These are phyloP conservation scores for Oreochromis mossambicus DNA, from an alignment of 2,797 vertebrate genomes.

Conservation along the genomic window DNA sequence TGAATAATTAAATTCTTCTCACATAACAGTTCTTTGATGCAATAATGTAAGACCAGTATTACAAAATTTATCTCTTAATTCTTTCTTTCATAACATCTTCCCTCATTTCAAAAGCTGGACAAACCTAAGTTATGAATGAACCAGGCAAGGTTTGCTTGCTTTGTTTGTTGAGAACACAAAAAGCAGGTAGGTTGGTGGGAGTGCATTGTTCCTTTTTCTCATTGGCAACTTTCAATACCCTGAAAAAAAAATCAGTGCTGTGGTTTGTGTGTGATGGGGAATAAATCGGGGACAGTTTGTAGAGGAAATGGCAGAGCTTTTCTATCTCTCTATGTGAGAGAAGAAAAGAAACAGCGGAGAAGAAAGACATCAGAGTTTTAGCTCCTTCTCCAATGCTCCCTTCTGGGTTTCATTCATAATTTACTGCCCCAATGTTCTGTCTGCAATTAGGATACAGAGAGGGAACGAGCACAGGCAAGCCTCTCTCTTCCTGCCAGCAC, in stretches of 20 bases:
- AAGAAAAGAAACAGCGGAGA: neutral
- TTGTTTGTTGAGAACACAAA: neutral
- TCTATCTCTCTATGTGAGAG: neutral
- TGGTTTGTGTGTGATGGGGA: constrained; percentile 4
- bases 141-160: neutral
- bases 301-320: neutral
- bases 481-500: neutral
- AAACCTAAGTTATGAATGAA: neutral
- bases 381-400: neutral
- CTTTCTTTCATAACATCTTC: neutral
- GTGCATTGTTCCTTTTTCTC: neutral
- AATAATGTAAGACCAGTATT: neutral
- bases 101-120: neutral
- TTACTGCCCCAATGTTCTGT: constrained; percentile 21
- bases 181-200: neutral
- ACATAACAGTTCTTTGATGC: neutral
- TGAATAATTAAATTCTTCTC: neutral
- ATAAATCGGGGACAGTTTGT: constrained; percentile 28
- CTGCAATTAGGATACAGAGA: constrained; percentile 19
- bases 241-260: neutral
- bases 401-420: constrained; percentile 53
- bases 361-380: neutral
- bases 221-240: neutral
- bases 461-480: neutral
- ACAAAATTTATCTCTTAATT: neutral